Conservation (phyloP, 2,797 vertebrate species). For the Ptychadena robeensis region DNA sequence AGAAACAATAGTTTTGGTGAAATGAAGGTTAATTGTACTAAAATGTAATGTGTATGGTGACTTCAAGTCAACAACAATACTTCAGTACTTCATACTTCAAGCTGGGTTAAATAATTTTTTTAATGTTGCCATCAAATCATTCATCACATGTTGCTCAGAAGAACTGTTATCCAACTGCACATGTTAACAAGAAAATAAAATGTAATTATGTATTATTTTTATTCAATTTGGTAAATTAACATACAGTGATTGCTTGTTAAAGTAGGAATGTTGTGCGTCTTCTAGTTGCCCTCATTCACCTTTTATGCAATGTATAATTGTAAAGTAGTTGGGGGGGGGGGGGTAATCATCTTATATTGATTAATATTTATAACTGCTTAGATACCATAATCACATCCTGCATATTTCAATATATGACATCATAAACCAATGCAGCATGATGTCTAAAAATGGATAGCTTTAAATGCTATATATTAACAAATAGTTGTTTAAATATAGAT, state of each 20-base stretch:
- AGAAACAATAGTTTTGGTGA: too few species aligned
- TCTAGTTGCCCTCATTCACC: neutral
- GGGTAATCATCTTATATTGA: neutral
- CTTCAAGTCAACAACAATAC: too few species aligned
- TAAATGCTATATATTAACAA: slow-evolving; percentile 26
- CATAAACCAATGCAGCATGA: neutral
- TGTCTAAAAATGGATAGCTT: neutral
- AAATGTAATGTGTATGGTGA: too few species aligned
- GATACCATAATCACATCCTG: neutral
- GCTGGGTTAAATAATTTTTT: too few species aligned
- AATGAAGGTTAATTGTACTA: too few species aligned
- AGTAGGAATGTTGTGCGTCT: neutral
- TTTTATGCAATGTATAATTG: slow-evolving; percentile 2
- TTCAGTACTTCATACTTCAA: too few species aligned
- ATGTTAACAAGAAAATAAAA: too few species aligned
- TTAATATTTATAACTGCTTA: slow-evolving; percentile 1
- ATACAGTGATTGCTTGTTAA: neutral
- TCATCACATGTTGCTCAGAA: too few species aligned
- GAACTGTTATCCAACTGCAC: too few species aligned
- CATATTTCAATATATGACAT: neutral
- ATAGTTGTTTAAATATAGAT: slow-evolving; percentile 13
- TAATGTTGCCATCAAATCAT: too few species aligned
- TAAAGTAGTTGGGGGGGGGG: too few species aligned
- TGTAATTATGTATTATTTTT: too few species aligned
- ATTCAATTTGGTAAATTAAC: slow-evolving; percentile 9